Evolutionary conservation across 1,140 invertebrate genomes (phyloP).

Genomic region (Drosophila equinoxialis): DNA sequence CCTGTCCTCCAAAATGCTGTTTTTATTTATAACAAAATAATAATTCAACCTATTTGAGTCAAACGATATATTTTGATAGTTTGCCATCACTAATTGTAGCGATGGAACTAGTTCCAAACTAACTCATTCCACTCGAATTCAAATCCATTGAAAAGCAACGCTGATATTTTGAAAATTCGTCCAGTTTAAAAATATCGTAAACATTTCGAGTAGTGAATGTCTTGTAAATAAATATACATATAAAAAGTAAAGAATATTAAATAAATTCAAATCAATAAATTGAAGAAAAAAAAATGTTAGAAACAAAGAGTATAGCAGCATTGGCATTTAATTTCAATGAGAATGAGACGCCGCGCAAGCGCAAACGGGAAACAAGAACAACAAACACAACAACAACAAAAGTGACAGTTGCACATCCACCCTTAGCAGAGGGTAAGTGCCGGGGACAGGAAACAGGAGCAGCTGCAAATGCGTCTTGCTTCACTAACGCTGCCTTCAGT

Average conservation of each 20-base stretch:
- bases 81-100: neutral
- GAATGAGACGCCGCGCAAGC: conserved; percentile 73
- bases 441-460: conserved; percentile 33
- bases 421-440: conserved; percentile 27
- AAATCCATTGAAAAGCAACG: neutral
- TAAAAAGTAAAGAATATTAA: neutral
- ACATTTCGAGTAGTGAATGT: neutral
- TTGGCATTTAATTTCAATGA: conserved; percentile 38
- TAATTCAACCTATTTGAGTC: no score
- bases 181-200: neutral
- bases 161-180: conserved; percentile 1
- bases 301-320: conserved; percentile 68
- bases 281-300: conserved; percentile 40
- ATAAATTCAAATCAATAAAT: neutral
- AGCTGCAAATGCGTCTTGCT: conserved; percentile 54
- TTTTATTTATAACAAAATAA: no score
- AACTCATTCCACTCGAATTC: neutral
- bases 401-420: conserved; percentile 23
- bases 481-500: conserved; percentile 77
- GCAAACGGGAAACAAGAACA: conserved; percentile 62
- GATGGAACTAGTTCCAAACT: neutral
- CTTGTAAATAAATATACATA: neutral
- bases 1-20: no score
- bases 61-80: neutral
- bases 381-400: neutral